Base-by-base conservation (phyloP, 2,113 vertebrate genomes). In the Scopus umbretta region DNA sequence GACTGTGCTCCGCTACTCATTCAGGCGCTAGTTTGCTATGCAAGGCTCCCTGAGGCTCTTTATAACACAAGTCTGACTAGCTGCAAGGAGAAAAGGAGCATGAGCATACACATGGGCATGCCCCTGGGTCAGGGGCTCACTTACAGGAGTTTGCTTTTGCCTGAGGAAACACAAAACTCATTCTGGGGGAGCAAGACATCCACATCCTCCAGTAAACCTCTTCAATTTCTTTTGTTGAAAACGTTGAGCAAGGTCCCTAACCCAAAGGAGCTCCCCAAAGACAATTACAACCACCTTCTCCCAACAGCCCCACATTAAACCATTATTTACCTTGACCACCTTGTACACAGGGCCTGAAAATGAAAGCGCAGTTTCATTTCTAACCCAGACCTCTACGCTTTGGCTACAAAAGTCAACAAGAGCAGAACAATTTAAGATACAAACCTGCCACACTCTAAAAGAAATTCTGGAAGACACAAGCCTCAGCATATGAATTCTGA, bases 1-100 rank as follows among this genome's bases (percentile, higher is more conserved):
- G 11, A 38, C 68, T 17, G 4, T 14, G 12, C 22, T 43, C 29
- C 34, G 1, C 29, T 27, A 36, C 52, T 74, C 16, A 0, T 56
- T 27, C 50, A 19, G n/a, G 23, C 9, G 7, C n/a, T 4, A 6
- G 12, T 30, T 52, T 3, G 0, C 27, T 3, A 12, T 0, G 2
- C 43, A 25, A 19, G 27, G 27, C 36, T 45, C 50, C 47, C 50
- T 3, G 10, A 20, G 29, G 47, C 67, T 32, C 9, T 14, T 40
- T 29, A 2, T 6, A 42, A 40, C 20, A 5, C 11, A 11, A 34
- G 20, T 7, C 30, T 20, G 26, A 11, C 11, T 3, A n/a, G 5
- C 18, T 61, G 22, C 38, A 45, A 29, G 23, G 45, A 59, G 76
- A 47, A 18, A 7, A 53, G 50, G 13, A 55, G 50, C 38, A 26